These are phyloP conservation scores for Acrocephalus scirpaceus DNA, from an alignment of 2,797 vertebrate species.

Conservation along the genomic window DNA sequence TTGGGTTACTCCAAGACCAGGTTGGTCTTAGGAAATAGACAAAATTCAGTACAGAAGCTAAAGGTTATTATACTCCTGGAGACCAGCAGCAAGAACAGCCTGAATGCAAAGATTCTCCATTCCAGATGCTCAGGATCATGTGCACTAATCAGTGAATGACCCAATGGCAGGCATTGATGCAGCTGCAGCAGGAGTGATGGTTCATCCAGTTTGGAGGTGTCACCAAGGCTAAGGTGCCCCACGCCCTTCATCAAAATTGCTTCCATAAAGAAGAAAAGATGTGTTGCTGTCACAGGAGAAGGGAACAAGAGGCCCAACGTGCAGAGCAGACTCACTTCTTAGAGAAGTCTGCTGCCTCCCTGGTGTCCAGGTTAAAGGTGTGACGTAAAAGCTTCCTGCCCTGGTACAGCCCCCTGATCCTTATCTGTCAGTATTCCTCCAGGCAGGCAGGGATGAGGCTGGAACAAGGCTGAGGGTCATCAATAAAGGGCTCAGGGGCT, in stretches of 20 bases:
- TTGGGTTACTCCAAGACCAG: background rate
- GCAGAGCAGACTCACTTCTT: background rate
- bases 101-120: background rate
- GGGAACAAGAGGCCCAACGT: background rate
- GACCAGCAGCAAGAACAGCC: background rate
- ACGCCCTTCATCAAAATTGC: rapidly evolving
- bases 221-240: background rate
- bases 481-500: background rate
- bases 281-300: background rate
- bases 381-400: background rate
- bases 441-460: background rate
- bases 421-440: background rate
- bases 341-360: background rate
- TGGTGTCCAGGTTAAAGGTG: background rate
- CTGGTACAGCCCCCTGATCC: no score
- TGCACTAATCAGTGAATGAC: background rate
- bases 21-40: background rate
- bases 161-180: background rate
- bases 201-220: background rate
- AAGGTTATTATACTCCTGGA: background rate
- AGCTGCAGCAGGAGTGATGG: background rate
- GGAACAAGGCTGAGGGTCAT: background rate
- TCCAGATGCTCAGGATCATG: background rate
- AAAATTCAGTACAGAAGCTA: background rate
- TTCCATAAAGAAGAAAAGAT: background rate